Evolutionary conservation across 2,113 vertebrate species (phyloP), one percentile per base, ranked within the genome.

Genomic region (Sinocyclocheilus rhinocerous): DNA sequence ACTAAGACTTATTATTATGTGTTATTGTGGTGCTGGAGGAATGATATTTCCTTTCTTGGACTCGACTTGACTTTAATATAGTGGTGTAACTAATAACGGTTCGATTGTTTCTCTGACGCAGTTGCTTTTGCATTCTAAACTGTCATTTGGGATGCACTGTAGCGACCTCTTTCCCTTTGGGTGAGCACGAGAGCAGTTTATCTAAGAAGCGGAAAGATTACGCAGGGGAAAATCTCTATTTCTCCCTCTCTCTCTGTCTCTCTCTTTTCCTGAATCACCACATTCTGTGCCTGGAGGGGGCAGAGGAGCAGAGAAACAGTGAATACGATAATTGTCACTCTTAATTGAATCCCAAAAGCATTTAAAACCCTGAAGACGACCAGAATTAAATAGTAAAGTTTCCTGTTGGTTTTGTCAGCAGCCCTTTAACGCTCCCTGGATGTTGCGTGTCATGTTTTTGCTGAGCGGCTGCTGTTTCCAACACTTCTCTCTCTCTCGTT

Each of bases 331-430:
- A 94, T 93, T 93, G 92, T 89, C 76, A 90, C 85, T 94, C 92
- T 93, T 93, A 95, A 92, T 93, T 93, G 86, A 94, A 93, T 93
- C 92, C 93, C 90, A 3, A 45, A 88, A 89, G 93, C 73, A 72
- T 61, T 91, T 67, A 81, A 88, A 89, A n/a, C 84, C 89, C 92
- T 1, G 4, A 55, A 92, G 91, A 87, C 86, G 82, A 91, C 84
- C 86, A 84, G 90, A 93, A 91, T 91, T 86, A 22, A 90, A 91
- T 88, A 83, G 83, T 52, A 36, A 86, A 85, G 76, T 67, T 83
- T 86, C 85, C 89, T 91, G 88, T 87, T 87, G 87, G 90, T 90
- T 85, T 76, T 77, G 26, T 29, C 75, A 1, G 67, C 67, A 15
- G 6, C 18, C 22, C 22, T 61, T 61, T 22, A 61, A 72, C 1